Evolutionary conservation across 1,140 invertebrate genomes (phyloP).

Genomic region (Agrilus planipennis): DNA sequence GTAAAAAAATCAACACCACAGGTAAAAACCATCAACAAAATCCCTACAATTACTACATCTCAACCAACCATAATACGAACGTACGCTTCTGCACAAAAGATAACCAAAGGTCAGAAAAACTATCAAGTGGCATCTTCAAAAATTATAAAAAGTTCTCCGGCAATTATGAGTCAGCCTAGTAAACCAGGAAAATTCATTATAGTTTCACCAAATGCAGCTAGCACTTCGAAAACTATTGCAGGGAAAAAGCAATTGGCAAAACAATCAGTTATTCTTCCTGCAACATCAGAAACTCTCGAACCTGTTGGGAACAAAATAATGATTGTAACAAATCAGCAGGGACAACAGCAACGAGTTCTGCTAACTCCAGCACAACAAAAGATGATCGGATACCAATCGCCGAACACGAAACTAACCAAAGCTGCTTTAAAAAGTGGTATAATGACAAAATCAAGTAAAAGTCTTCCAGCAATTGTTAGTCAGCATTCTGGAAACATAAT

Average conservation of each 20-base stretch:
- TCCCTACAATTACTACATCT: background rate
- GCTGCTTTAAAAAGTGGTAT: constrained; percentile 25
- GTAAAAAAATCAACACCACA: background rate
- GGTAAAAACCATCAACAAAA: background rate
- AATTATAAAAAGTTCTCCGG: constrained; percentile 16
- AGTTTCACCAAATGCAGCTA: constrained; percentile 36
- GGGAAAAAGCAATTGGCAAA: constrained; percentile 25
- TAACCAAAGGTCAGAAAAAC: constrained; percentile 1
- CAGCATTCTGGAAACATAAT: constrained; percentile 30
- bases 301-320: constrained; percentile 39
- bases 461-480: constrained; percentile 9
- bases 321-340: constrained; percentile 46
- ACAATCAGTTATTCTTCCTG: constrained; percentile 26
- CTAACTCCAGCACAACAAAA: constrained; percentile 45
- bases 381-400: constrained; percentile 38
- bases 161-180: constrained; percentile 21
- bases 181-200: constrained; percentile 50
- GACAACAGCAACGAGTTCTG: constrained; percentile 40
- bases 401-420: constrained; percentile 35
- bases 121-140: constrained; percentile 12
- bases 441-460: constrained; percentile 2
- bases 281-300: constrained; percentile 21
- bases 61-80: background rate
- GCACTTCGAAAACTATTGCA: constrained; percentile 18
- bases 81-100: constrained; percentile 5